Conservation (phyloP, 2,888 invertebrate species). For the Matsumyia berberina region DNA sequence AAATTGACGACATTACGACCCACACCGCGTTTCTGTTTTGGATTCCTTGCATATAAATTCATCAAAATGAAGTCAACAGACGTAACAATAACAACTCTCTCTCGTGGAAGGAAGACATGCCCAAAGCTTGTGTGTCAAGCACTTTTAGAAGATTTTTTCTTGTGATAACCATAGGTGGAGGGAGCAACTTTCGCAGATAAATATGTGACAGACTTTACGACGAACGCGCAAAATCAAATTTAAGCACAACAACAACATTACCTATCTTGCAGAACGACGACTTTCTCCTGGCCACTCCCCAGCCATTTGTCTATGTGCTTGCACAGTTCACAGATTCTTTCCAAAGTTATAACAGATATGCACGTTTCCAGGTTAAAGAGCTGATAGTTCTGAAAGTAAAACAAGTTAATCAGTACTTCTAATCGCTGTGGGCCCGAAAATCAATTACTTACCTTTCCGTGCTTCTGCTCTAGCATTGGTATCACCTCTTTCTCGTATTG, state of each 20-base stretch:
- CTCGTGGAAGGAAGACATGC: slow-evolving; percentile 15
- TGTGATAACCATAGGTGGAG: slow-evolving; percentile 10
- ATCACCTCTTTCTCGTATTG: slow-evolving; percentile 79
- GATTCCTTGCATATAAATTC: slow-evolving; percentile 45
- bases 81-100: slow-evolving; percentile 25
- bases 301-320: slow-evolving; percentile 97
- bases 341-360: slow-evolving; percentile 87
- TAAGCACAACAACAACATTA: slow-evolving; percentile 83
- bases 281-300: slow-evolving; percentile 91
- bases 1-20: slow-evolving; percentile 64
- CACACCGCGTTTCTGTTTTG: slow-evolving; percentile 58
- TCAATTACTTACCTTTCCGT: slow-evolving; percentile 77
- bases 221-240: background rate
- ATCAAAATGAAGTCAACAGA: slow-evolving; percentile 37
- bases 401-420: slow-evolving; percentile 26
- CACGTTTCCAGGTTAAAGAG: slow-evolving; percentile 80
- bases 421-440: background rate
- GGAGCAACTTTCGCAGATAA: slow-evolving; percentile 33
- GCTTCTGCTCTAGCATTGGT: slow-evolving; percentile 79
- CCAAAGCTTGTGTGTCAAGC: slow-evolving; percentile 29
- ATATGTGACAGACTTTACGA: slow-evolving; percentile 10
- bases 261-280: slow-evolving; percentile 95
- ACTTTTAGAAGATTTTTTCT: background rate
- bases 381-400: slow-evolving; percentile 78
- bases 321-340: slow-evolving; percentile 95